A percentile compares a stretch with the other conserved stretches of the same genome.
These are phyloP conservation scores for Aplodontia rufa DNA, from an alignment of 2,113 vertebrate genomes.

Conservation along the genomic window DNA sequence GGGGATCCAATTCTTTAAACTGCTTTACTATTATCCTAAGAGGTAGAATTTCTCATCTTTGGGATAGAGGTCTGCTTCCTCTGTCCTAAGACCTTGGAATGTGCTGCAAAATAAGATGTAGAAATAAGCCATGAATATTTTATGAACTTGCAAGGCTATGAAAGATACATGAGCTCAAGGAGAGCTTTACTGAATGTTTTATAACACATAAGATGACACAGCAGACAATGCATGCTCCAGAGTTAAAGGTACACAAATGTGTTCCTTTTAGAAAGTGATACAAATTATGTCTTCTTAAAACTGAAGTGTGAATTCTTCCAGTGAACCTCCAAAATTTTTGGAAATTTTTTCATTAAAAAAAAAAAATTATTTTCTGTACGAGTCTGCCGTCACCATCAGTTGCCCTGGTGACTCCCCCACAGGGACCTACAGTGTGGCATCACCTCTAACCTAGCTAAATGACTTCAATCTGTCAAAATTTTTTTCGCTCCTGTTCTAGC, in stretches of 20 bases:
- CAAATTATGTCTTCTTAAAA: not conserved
- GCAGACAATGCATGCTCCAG: not conserved
- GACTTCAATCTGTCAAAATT: not conserved
- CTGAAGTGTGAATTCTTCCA: not conserved
- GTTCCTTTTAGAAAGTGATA: not conserved
- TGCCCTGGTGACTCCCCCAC: not conserved
- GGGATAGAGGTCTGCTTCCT: not conserved
- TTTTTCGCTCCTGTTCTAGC: not conserved
- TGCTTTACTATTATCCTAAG: not conserved
- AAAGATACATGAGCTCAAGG: conserved; percentile 64
- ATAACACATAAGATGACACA: not conserved
- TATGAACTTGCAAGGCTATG: conserved; percentile 42
- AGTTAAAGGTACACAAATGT: not conserved
- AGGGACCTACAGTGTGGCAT: not conserved
- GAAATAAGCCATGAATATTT: conserved; percentile 55
- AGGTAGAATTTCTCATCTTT: not conserved
- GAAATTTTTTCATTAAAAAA: not conserved
- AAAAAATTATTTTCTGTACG: not conserved
- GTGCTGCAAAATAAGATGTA: not conserved
- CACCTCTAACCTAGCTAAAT: not conserved
- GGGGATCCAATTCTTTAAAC: not conserved
- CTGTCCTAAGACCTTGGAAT: not conserved
- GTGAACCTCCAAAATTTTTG: not conserved
- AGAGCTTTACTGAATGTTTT: conserved; percentile 15
- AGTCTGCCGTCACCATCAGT: too few species aligned